Evolutionary conservation across 2,888 invertebrate species (phyloP), one percentile per base, ranked within the genome.

Genomic region (Amphipoea lucens): DNA sequence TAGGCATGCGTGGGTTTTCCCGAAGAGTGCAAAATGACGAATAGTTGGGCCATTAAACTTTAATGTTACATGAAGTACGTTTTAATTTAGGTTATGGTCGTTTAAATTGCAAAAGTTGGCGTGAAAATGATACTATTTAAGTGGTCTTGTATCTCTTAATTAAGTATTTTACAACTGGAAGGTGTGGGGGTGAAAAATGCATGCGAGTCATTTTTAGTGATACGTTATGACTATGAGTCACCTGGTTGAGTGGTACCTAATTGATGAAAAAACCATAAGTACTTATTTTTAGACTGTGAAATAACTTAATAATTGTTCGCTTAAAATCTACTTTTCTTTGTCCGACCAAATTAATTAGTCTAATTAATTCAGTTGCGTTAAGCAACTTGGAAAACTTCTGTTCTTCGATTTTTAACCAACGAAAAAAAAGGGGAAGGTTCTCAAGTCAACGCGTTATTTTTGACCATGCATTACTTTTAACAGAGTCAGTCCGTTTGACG

Each of bases 21-120:
- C 76, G 78, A 78, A 80, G 84, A 82, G 68, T 81, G 65, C 73
- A 74, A 76, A 76, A 84, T 88, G 83, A 88, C 74, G 42, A 82
- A 89, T 74, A 73, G 40, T 57, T 60, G 17, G 75, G 72, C 48
- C 62, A 66, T 76, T 89, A 85, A 82, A 82, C 81, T 74, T 84
- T 78, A 60, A 76, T 81, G 67, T 77, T 74, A 67, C 23, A 67
- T 88, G 76, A 88, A 89, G 90, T 73, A 79, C 90, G 54, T 85
- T 85, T 90, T 79, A 76, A 89, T 90, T 88, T 51, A 63, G 88
- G 82, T 83, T 74, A 88, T 67, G 88, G 86, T n/a, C 88, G 65
- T 81, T 76, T 87, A 76, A 48, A 76, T 80, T 73, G 81, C 62
- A 80, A 84, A 73, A 40, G 23, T 74, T 84, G n/a, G 74, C 85